Base-by-base conservation (phyloP, 2,888 invertebrate species). In the Selenia dentaria region DNA sequence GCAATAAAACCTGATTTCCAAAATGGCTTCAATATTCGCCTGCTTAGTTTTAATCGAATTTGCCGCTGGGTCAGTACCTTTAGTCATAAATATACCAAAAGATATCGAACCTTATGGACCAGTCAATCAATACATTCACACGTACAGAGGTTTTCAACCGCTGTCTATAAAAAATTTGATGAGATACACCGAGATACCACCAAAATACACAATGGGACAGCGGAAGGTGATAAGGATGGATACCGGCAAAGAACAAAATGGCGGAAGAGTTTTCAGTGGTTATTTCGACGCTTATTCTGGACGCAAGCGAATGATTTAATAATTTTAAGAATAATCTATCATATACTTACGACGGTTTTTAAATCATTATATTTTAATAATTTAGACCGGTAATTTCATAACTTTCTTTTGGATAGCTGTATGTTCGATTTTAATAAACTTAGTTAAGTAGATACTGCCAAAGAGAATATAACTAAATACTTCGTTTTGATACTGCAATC, bases 101-200 rank as follows among this genome's bases (percentile, higher is more conserved):
- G 42, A 58, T 28, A 40, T 54, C 0, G 33, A 60, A 16, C 26
- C 46, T 22, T 37, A 32, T 0, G 42, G 41, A 3, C 63, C 64
- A 9, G 42, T 63, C 1, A 68, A 62, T 34, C 67, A 69, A 32
- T 68, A 62, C 24, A 65, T 70, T 8, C 53, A 51, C 8, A 70
- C 65, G 0, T 43, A 60, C 38, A 39, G 27, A 25, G 62, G 64
- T 1, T 39, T 64, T 0, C 32, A 48, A 27, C 65, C 70, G 0
- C 37, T 69, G 2, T 68, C 69, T 0, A 20, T 69, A 4, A 44
- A 61, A 26, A 69, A 62, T 48, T 22, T 70, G 6, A 54, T 62
- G 62, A 32, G 34, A 24, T 67, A 65, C 10, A 65, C 60, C 0
- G 66, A 70, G 43, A 31, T 64, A 0, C 67, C 68, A 10, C 49